These are phyloP conservation scores for Aphidius ervi DNA, from an alignment of 1,140 invertebrate species.

Conservation along the genomic window DNA sequence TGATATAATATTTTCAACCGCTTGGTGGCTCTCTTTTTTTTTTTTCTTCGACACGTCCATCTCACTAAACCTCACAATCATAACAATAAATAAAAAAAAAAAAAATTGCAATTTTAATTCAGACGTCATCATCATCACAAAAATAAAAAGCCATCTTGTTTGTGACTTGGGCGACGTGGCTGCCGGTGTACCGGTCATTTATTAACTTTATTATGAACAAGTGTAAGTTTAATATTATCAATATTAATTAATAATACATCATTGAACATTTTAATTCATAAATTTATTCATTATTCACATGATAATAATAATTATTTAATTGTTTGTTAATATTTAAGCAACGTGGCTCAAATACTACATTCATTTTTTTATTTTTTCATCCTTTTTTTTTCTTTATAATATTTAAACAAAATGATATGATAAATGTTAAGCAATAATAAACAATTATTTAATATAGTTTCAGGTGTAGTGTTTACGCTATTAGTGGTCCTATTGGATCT, in stretches of 20 bases:
- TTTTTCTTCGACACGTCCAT: no score
- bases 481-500: slow-evolving; percentile 16
- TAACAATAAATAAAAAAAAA: neutral
- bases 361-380: no score
- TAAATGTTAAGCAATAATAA: neutral
- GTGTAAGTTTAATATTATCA: slow-evolving; percentile 35
- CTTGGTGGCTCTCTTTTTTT: no score
- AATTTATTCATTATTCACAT: no score
- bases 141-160: slow-evolving; percentile 45
- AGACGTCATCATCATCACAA: neutral
- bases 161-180: slow-evolving; percentile 42
- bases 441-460: slow-evolving; percentile 21
- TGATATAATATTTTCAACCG: no score
- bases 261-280: neutral
- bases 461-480: slow-evolving; percentile 28
- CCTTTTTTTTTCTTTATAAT: no score
- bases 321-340: no score
- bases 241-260: slow-evolving; percentile 3
- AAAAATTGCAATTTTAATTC: neutral
- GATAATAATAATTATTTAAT: no score
- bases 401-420: neutral
- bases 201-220: slow-evolving; percentile 31
- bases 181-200: slow-evolving; percentile 34
- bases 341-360: no score
- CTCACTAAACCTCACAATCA: no score